Conservation (phyloP, 2,797 vertebrate species). For the Mormyrops attenuatus region DNA sequence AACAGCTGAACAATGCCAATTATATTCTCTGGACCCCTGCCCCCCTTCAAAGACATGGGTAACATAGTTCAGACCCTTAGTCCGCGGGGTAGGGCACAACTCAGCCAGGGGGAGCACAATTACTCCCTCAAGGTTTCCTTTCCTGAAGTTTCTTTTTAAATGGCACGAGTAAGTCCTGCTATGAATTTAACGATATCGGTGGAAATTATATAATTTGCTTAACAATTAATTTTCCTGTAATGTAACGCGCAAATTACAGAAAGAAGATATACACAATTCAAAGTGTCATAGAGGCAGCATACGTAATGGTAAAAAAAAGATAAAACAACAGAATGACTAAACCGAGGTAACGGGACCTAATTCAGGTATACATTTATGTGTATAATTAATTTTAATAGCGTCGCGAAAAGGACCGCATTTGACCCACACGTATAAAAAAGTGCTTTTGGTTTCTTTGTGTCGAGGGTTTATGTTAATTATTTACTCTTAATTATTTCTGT, state of each 20-base stretch:
- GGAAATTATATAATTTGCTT: slow-evolving; percentile 33
- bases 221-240: slow-evolving; percentile 47
- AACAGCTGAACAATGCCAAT: not conserved
- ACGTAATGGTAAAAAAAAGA: not conserved
- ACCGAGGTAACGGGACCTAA: not conserved
- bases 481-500: slow-evolving; percentile 69
- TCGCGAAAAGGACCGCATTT: slow-evolving; percentile 15
- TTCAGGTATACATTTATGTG: not conserved
- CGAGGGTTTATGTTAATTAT: slow-evolving; percentile 68
- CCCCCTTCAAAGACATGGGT: not conserved
- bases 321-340: not conserved
- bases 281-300: not conserved
- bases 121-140: not conserved
- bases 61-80: not conserved
- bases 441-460: slow-evolving; percentile 48
- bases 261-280: slow-evolving; percentile 21
- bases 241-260: slow-evolving; percentile 21
- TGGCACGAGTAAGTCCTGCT: not conserved
- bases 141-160: not conserved
- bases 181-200: not conserved
- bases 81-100: not conserved
- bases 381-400: slow-evolving; percentile 20
- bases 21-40: not conserved
- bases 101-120: not conserved
- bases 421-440: slow-evolving; percentile 52